phyloP scores from a whole-genome alignment of 2,797 vertebrate genomes.

The Myotis pilosus region DNA sequence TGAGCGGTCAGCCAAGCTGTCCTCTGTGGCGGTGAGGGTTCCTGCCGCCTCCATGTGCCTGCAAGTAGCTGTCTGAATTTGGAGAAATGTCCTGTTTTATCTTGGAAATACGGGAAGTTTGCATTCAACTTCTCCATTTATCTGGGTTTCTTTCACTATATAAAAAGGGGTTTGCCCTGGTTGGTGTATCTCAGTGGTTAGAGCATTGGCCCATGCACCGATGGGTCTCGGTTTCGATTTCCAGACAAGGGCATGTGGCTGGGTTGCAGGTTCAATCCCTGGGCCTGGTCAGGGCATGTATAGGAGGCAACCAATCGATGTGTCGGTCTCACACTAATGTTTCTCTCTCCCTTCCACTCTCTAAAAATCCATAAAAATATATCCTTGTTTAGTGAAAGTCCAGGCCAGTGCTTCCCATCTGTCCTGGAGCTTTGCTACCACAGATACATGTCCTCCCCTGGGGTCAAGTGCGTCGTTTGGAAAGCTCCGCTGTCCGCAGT shows the following conservation, averaged over 20 bases:
- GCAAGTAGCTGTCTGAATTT: not conserved
- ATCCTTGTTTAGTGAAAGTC: not conserved
- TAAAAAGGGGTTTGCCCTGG: not conserved
- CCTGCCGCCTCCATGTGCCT: not conserved
- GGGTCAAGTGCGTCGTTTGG: not conserved
- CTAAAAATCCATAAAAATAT: no score
- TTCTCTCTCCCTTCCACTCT: no score
- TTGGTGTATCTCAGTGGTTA: no score
- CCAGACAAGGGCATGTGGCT: no score
- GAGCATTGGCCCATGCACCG: no score
- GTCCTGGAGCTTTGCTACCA: not conserved
- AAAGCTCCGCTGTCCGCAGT: not conserved
- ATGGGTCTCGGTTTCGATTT: no score
- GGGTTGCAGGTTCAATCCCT: no score
- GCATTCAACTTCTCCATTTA: not conserved
- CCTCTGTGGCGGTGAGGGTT: not conserved
- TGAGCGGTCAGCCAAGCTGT: not conserved
- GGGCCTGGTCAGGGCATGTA: no score
- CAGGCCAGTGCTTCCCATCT: not conserved
- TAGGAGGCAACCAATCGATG: no score
- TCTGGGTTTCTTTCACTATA: not conserved
- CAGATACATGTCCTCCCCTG: accelerated
- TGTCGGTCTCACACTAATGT: no score
- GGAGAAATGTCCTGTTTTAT: not conserved
- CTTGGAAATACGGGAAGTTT: not conserved